Conservation (phyloP, 1,140 invertebrate genomes). For the Heliothis subflexa region DNA sequence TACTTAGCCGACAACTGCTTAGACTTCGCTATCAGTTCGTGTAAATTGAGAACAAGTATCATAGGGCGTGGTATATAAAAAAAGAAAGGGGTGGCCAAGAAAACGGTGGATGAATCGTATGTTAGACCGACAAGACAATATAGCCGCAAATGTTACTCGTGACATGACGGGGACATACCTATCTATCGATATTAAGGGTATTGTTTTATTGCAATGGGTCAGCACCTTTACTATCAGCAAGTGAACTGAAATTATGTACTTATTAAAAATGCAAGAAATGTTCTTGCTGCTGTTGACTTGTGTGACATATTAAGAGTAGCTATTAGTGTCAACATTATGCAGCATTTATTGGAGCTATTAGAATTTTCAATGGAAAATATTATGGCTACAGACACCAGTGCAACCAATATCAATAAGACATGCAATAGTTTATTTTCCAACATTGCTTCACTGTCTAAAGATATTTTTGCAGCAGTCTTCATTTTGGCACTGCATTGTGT, state of each 20-base stretch:
- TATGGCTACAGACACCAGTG: not conserved
- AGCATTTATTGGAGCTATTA: not conserved
- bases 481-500: not conserved
- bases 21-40: not conserved
- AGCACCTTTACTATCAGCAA: conserved; percentile 17
- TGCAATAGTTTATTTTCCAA: not conserved
- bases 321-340: conserved; percentile 28
- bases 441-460: not conserved
- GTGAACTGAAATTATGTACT: conserved; percentile 24
- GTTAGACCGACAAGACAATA: too few species aligned
- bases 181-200: not conserved
- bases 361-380: not conserved
- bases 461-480: not conserved
- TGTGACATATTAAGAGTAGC: not conserved
- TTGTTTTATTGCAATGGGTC: not conserved
- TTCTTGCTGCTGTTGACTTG: conserved; percentile 15
- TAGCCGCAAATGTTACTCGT: too few species aligned
- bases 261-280: conserved; percentile 44
- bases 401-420: not conserved
- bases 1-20: not conserved
- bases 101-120: not conserved
- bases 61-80: too few species aligned
- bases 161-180: too few species aligned
- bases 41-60: not conserved
- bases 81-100: not conserved